These are phyloP conservation scores for Vidua chalybeata DNA, from an alignment of 2,113 vertebrate species.

Conservation along the genomic window DNA sequence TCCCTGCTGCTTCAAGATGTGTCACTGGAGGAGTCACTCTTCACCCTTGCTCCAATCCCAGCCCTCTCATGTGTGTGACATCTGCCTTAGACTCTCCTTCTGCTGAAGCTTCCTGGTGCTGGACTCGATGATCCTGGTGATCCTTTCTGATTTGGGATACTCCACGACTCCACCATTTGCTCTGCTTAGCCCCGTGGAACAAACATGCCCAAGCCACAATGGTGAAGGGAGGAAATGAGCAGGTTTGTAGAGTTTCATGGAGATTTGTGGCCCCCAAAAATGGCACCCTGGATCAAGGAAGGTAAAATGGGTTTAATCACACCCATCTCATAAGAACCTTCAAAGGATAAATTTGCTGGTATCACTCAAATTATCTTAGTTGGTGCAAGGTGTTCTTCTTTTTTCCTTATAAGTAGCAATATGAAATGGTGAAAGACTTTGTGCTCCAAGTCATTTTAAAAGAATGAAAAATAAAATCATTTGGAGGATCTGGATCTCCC, in stretches of 20 bases:
- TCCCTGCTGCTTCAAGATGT: background rate
- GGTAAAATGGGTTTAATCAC: background rate
- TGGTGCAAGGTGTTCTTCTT: background rate
- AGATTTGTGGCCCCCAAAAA: background rate
- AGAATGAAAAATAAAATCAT: background rate
- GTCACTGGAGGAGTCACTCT: background rate
- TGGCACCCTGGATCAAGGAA: accelerated
- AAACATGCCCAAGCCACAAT: accelerated
- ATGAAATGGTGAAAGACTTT: background rate
- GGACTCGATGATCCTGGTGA: too few species aligned
- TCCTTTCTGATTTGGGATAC: background rate
- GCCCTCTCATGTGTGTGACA: accelerated
- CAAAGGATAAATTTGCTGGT: background rate
- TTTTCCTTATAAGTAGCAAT: background rate
- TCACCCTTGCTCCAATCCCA: background rate
- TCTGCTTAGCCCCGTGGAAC: background rate
- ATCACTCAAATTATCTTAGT: background rate
- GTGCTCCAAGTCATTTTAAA: background rate
- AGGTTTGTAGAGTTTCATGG: background rate
- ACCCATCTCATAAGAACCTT: background rate
- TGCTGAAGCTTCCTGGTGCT: background rate
- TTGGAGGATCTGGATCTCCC: background rate
- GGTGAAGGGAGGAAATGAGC: background rate
- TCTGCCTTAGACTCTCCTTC: background rate
- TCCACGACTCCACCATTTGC: accelerated